Conservation (phyloP, 2,888 invertebrate species). For the Spodoptera picta region DNA sequence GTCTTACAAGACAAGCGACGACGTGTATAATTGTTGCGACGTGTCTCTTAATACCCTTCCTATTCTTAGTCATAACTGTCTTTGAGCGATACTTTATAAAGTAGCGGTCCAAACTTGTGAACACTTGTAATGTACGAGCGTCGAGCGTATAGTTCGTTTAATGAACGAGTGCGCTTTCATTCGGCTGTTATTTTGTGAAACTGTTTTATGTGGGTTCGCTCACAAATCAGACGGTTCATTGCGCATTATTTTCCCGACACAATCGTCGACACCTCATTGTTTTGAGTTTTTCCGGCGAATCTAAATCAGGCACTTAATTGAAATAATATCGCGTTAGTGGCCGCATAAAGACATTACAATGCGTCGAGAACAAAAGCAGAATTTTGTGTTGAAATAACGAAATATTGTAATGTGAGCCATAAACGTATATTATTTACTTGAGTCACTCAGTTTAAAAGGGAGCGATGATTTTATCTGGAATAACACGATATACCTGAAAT, state of each 20-base stretch:
- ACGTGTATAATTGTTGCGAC: conserved; percentile 84
- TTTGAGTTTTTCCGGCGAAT: conserved; percentile 81
- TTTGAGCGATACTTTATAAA: conserved; percentile 68
- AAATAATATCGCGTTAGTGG: conserved; percentile 84
- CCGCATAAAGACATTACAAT: conserved; percentile 80
- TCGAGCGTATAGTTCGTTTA: conserved; percentile 41
- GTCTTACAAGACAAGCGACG: conserved; percentile 86
- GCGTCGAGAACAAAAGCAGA: conserved; percentile 82
- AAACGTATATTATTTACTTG: conserved; percentile 75
- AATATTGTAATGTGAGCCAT: conserved; percentile 79
- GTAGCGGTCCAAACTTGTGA: conserved; percentile 62
- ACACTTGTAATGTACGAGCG: conserved; percentile 52
- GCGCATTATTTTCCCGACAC: conserved; percentile 79
- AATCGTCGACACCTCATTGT: conserved; percentile 83
- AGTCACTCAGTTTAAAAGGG: conserved; percentile 69
- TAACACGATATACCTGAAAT: conserved; percentile 57
- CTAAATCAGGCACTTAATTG: conserved; percentile 85
- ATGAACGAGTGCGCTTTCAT: conserved; percentile 49
- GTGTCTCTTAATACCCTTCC: conserved; percentile 76
- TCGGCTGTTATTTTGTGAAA: conserved; percentile 45
- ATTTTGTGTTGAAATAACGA: conserved; percentile 82
- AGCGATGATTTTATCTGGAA: conserved; percentile 65
- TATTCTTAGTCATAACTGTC: conserved; percentile 80
- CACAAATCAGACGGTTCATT: conserved; percentile 80
- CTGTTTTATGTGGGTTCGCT: conserved; percentile 61